Evolutionary conservation across 2,113 vertebrate genomes (phyloP).

Genomic region (Cepphus grylle): DNA sequence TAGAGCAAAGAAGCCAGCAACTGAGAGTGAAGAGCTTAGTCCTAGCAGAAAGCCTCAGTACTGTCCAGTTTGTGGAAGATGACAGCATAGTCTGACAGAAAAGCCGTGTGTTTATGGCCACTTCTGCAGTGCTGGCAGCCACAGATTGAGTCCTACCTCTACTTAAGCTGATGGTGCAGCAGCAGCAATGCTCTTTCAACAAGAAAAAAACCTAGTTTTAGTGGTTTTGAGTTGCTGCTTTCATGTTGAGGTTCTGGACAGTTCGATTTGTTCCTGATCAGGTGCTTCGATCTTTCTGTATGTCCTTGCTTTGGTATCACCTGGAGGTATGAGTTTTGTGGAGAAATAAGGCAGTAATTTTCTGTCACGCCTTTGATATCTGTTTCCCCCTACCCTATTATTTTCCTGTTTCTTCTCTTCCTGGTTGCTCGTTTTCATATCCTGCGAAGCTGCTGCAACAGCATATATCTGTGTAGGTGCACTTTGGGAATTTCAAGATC

Average conservation of each 20-base stretch:
- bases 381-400: background rate
- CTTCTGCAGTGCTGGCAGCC: background rate
- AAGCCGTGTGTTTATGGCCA: background rate
- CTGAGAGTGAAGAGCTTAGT: background rate
- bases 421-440: background rate
- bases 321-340: background rate
- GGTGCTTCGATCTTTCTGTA: background rate
- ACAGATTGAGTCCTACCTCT: background rate
- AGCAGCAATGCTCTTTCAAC: background rate
- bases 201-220: background rate
- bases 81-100: background rate
- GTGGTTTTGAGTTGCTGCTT: background rate
- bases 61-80: background rate
- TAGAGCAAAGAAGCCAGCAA: background rate
- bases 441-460: background rate
- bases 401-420: background rate
- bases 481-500: background rate
- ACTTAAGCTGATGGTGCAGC: background rate
- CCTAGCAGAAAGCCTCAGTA: background rate
- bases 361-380: background rate
- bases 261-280: background rate
- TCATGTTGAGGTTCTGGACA: background rate
- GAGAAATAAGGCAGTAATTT: background rate
- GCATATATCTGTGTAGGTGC: background rate
- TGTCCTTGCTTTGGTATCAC: background rate